Percentiles rank a stretch among this genome's conserved stretches.
Conservation (phyloP, 2,113 vertebrate genomes). For the Poecilia latipinna region DNA sequence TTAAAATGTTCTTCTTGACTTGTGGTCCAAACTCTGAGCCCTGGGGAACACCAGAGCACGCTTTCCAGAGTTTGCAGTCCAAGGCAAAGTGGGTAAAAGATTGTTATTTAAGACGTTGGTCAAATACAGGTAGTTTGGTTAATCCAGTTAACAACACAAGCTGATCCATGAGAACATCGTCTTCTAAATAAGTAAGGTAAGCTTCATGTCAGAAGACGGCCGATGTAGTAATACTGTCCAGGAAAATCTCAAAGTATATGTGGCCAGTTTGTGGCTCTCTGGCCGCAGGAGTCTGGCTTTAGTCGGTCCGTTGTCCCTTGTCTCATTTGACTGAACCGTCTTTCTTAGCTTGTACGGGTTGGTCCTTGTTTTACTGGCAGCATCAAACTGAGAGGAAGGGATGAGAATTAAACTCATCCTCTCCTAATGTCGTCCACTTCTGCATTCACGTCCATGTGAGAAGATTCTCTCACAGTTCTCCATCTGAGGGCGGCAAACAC, state of each 20-base stretch:
- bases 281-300: constrained; percentile 6
- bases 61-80: constrained; percentile 69
- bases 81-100: constrained; percentile 59
- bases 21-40: constrained; percentile 41
- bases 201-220: constrained; percentile 23
- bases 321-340: constrained; percentile 19
- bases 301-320: constrained; percentile 1
- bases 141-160: constrained; percentile 67
- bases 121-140: constrained; percentile 74
- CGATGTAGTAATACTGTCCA: constrained; percentile 21
- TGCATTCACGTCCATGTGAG: constrained; percentile 2
- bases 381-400: constrained; percentile 31
- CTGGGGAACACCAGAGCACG: constrained; percentile 44
- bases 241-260: constrained; percentile 3
- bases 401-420: constrained; percentile 7
- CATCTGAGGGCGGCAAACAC: constrained; percentile 93
- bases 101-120: constrained; percentile 47
- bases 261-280: constrained; percentile 10
- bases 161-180: constrained; percentile 17
- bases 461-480: constrained; percentile 84
- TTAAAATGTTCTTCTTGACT: constrained; percentile 41
- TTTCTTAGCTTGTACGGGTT: constrained; percentile 15
- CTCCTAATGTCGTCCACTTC: constrained; percentile 33
- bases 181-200: constrained; percentile 25
- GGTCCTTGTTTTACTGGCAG: constrained; percentile 45